Evolutionary conservation across 2,888 invertebrate species (phyloP).

Genomic region (Drosophila flavopinicola): DNA sequence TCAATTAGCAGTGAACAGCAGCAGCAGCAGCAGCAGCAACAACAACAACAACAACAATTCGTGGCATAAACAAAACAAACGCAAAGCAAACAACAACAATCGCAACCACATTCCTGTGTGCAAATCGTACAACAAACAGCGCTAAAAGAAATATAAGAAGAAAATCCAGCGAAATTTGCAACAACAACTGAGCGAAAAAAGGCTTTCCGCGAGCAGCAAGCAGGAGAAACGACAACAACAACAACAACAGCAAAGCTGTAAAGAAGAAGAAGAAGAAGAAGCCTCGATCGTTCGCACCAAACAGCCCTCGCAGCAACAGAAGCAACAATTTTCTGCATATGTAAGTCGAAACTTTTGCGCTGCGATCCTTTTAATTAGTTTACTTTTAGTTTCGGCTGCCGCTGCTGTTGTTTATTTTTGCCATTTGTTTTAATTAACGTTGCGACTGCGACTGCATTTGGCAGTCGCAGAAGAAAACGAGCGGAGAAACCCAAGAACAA

Average conservation of each 20-base stretch:
- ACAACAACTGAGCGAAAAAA: conserved; percentile 7
- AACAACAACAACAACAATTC: conserved; percentile 20
- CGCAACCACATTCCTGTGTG: conserved; percentile 50
- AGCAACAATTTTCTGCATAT: conserved; percentile 69
- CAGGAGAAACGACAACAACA: conserved; percentile 11
- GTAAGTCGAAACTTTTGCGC: conserved; percentile 64
- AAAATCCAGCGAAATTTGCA: conserved; percentile 9
- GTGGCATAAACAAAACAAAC: conserved; percentile 49
- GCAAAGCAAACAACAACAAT: conserved; percentile 22
- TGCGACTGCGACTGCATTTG: conserved; percentile 54
- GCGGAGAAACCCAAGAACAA: conserved; percentile 18
- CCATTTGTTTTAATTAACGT: conserved; percentile 72
- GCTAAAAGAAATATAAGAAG: conserved; percentile 42
- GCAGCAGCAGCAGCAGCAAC: conserved; percentile 8
- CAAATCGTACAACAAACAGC: conserved; percentile 49
- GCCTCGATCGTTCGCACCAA: background rate
- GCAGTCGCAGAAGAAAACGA: conserved; percentile 38
- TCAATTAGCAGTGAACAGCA: conserved; percentile 47
- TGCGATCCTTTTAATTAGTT: conserved; percentile 73
- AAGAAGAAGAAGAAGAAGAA: conserved; percentile 10
- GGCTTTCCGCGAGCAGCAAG: conserved; percentile 30
- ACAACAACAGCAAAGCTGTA: conserved; percentile 5
- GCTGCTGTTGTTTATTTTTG: conserved; percentile 61
- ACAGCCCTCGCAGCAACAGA: conserved; percentile 25
- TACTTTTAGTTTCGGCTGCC: conserved; percentile 60